Base-by-base conservation (phyloP, 1,140 invertebrate species). In the Solenopsis invicta region DNA sequence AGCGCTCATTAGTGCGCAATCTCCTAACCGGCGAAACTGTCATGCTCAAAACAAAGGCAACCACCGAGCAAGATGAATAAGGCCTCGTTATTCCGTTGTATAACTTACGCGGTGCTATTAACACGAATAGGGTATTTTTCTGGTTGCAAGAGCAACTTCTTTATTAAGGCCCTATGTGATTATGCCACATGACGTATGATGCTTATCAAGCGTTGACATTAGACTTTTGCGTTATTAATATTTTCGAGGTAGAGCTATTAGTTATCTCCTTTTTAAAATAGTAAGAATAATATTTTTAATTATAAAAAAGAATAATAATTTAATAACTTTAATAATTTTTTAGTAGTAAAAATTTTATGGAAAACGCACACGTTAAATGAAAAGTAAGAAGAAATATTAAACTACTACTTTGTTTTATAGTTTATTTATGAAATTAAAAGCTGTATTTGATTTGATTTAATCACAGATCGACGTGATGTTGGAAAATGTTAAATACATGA, bases 1-100 rank as follows among this genome's bases (percentile, higher is more conserved):
- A 84, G 80, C 62, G 54, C 29, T 84, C 54, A 75, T 84, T 84
- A 84, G 54, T 54, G 54, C 41, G 54, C 54, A 48, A 37, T 84
- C 54, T 84, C 45, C 61, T 54, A 61, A 75, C 56, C 29, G 54
- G 41, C 4, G 54, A 75, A 21, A 74, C 54, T 48, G 37, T 54
- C 66, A 24, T 59, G 37, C 18, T 82, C 54, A 16, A 82, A 74
- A 84, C 54, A 84, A 84, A 75, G 69, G 12, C 24, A 75, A 37
- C 13, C 41, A 48, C 12, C 29, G 24, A 72, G 41, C 21, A 61
- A 61, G 24, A 84, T 84, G 69, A 75, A 84, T 84, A 41, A 84
- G 29, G 24, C 41, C 80, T 84, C 45, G 54, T 80, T 80, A 67
- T 21, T 80, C 9, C 13, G 62, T 84, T 62, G 56, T 61, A 50